Evolutionary conservation across 2,113 vertebrate species (phyloP).

Genomic region (Pandion haliaetus): DNA sequence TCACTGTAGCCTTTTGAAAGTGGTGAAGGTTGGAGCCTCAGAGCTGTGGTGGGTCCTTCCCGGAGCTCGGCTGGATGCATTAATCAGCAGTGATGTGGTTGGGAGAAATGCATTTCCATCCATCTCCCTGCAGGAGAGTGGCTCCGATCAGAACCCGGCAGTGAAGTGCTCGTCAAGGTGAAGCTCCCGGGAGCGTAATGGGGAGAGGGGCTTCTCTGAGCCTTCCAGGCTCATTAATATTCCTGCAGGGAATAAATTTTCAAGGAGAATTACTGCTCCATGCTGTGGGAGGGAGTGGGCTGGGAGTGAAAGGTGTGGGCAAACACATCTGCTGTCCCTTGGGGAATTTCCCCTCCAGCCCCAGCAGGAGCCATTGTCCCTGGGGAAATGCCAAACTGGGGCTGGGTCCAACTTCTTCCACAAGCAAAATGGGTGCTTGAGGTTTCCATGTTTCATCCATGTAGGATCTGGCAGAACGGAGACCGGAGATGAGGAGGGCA

Average conservation of each 20-base stretch:
- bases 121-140: not conserved
- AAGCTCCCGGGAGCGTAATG: not conserved
- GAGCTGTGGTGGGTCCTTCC: not conserved
- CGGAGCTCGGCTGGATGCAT: not conserved
- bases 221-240: not conserved
- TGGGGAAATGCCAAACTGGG: not conserved
- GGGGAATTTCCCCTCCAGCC: not conserved
- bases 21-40: not conserved
- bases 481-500: not conserved
- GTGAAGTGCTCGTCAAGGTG: not conserved
- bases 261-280: not conserved
- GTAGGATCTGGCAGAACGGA: accelerated
- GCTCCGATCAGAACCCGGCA: not conserved
- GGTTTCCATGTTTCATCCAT: accelerated
- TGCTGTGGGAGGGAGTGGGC: not conserved
- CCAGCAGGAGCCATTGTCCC: not conserved
- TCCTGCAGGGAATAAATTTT: not conserved
- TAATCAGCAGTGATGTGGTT: not conserved
- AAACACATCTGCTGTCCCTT: not conserved
- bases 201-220: not conserved
- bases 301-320: not conserved
- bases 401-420: not conserved
- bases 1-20: not conserved
- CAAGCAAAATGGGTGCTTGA: accelerated
- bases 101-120: slow-evolving; percentile 7